Base-by-base conservation (phyloP, 2,113 vertebrate species). In the Carollia perspicillata region DNA sequence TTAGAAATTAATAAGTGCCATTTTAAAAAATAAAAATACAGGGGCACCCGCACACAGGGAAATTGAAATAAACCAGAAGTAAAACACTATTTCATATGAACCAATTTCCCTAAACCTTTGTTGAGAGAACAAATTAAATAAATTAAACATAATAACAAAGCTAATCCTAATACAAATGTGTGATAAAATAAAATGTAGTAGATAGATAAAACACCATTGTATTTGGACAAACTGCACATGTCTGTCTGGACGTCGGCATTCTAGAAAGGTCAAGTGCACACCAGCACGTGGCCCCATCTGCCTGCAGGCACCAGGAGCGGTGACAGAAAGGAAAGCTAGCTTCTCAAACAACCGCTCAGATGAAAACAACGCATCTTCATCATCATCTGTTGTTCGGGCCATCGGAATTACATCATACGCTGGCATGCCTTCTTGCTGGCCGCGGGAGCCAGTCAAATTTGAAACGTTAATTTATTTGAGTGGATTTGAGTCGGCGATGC, bases 391-490 rank as follows among this genome's bases (percentile, higher is more conserved):
- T 7, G 17, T 9, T 16, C 13, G 44, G 71, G 40, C 26, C 33
- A 77, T 60, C 69, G 66, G 42, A 60, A 49, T 89, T 74, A 42
- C 74, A 23, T 88, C 77, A 83, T 23, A 5, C 16, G 44, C 26
- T 94, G 96, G 86, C 92, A 71, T 37, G 22, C 35, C 33, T 53
- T 55, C 42, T 35, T 42, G 49, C 58, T 83, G 86, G 63, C 49
- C 65, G 28, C 53, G 66, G 11, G 35, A 89, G 83, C 37, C 47
- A 78, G 60, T 40, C 13, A 58, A 42, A 10, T 58, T 75, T 8
- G 37, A 89, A 89, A 84, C 23, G 35, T 20, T 93, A 53, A 97
- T 93, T 95, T 91, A 71, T 86, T 85, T 92, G 87, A 91, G 95
- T 93, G 83, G 23, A 77, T 97, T 78, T 97, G 23, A 86, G 78